Evolutionary conservation across 2,113 vertebrate species (phyloP).

Genomic region (Heptranchias perlo): DNA sequence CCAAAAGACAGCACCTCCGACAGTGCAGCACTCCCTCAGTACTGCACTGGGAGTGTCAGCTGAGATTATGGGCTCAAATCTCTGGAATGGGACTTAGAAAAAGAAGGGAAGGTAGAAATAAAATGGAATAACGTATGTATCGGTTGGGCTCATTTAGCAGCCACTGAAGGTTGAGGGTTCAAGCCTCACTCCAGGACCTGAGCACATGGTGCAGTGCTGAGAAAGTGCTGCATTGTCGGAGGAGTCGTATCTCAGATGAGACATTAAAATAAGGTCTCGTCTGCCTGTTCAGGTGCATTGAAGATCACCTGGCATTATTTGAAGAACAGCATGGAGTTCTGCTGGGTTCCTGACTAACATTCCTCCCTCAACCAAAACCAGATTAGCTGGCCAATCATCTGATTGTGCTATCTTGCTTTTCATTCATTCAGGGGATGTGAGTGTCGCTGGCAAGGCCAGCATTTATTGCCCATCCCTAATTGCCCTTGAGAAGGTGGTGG

Average conservation of each 20-base stretch:
- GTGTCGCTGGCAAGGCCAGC: too few species aligned
- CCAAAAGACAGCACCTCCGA: too few species aligned
- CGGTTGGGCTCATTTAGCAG: background rate
- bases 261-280: slow-evolving; percentile 49
- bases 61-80: too few species aligned
- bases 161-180: background rate
- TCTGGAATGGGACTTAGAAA: too few species aligned
- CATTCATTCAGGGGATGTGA: too few species aligned
- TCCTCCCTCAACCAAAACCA: background rate
- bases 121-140: background rate
- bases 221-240: slow-evolving; percentile 41
- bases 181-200: background rate
- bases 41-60: too few species aligned
- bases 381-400: background rate
- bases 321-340: background rate
- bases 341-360: background rate
- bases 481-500: too few species aligned
- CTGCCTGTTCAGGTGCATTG: slow-evolving; percentile 42
- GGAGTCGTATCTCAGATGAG: slow-evolving; percentile 41
- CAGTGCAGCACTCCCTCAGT: too few species aligned
- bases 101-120: background rate
- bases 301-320: slow-evolving; percentile 9
- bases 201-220: slow-evolving; percentile 31
- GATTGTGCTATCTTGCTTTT: background rate
- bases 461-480: too few species aligned